Evolutionary conservation across 2,888 invertebrate genomes (phyloP), one percentile per base, ranked within the genome.

Genomic region (Argyresthia albistria): DNA sequence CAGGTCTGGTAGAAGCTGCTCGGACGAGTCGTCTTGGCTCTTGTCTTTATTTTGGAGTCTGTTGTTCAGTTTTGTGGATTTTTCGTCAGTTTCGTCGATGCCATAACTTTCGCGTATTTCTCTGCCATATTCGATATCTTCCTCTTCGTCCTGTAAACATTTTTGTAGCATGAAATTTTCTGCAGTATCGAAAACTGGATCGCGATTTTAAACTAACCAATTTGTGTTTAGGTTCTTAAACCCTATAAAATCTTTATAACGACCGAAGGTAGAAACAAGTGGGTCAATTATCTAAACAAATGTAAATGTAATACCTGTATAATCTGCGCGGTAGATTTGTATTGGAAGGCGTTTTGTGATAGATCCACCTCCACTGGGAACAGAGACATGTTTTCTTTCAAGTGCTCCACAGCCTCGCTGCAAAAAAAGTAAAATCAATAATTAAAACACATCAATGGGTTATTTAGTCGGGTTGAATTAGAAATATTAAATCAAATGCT

Each of bases 281-380:
- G n/a, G 25, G 25, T 25, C 6, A 25, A 25, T 25, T 25, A n/a
- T n/a, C n/a, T n/a, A n/a, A n/a, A n/a, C n/a, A n/a, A n/a, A n/a
- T n/a, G n/a, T n/a, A n/a, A n/a, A n/a, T n/a, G n/a, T n/a, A n/a
- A 49, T 60, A 87, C 87, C 75, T 87, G 87, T 52, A 81, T 73
- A 14, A 80, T 60, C 54, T 78, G 82, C 4, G 86, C 82, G 0
- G 91, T 90, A 1, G 91, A 92, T 75, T 95, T 94, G 67, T 96
- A 98, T 62, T 96, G 96, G 76, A 98, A 98, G 16, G 97, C 97
- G 53, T 94, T 95, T 61, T 95, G 93, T 1, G 96, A 94, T 8
- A 99, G 88, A 77, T 98, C 98, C 12, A 98, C 96, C 87, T 99
- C 98, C 0, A 99, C 97, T 0, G 98, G 98, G 76, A 99, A 99